Evolutionary conservation across 2,113 vertebrate species (phyloP).

Genomic region (Vanacampus margaritifer): DNA sequence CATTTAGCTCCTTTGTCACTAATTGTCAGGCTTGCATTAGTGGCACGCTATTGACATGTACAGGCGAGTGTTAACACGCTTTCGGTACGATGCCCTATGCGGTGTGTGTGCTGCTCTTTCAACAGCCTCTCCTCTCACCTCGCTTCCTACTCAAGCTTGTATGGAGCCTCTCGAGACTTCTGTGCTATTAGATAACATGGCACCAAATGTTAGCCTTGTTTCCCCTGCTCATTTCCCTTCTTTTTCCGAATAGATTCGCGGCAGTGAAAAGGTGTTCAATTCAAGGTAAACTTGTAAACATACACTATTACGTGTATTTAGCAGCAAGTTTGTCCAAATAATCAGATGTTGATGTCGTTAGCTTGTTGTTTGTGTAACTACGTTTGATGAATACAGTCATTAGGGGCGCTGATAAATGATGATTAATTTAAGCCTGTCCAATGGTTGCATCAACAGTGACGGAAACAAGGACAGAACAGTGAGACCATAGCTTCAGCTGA

Average conservation of each 20-base stretch:
- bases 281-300: background rate
- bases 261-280: background rate
- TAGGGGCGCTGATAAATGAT: too few species aligned
- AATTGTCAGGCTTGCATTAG: slow-evolving; percentile 11
- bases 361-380: background rate
- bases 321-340: background rate
- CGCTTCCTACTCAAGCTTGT: slow-evolving; percentile 7
- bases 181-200: slow-evolving; percentile 24
- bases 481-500: background rate
- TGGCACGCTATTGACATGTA: slow-evolving; percentile 1
- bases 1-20: slow-evolving; percentile 8
- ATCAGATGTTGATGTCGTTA: background rate
- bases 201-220: slow-evolving; percentile 38
- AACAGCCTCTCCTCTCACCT: slow-evolving; percentile 8
- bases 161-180: slow-evolving; percentile 20
- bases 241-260: background rate
- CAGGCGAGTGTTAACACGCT: background rate
- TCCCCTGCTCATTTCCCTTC: background rate
- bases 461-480: background rate
- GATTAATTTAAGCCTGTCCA: too few species aligned
- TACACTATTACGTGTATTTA: background rate
- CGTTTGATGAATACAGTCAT: too few species aligned
- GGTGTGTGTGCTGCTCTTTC: slow-evolving; percentile 20
- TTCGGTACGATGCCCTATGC: slow-evolving; percentile 1
- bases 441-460: background rate